These are phyloP conservation scores for Lates japonicus DNA, from an alignment of 2,797 vertebrate species.

Conservation along the genomic window DNA sequence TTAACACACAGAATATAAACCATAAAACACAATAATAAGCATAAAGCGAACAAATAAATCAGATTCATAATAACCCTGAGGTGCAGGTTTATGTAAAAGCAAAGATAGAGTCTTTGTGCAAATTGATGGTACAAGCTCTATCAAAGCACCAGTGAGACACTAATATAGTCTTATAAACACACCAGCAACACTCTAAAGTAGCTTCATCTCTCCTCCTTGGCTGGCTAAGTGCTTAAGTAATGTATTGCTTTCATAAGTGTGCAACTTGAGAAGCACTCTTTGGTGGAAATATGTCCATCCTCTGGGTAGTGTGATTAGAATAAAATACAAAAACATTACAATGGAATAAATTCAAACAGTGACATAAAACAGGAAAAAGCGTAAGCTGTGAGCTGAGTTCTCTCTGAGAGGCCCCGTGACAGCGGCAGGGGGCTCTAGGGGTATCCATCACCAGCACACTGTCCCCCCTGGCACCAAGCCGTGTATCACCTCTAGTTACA, in stretches of 20 bases:
- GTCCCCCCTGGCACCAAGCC: constrained; percentile 82
- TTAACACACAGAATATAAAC: constrained; percentile 86
- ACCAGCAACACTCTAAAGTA: constrained; percentile 83
- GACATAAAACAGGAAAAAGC: constrained; percentile 70
- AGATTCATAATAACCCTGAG: constrained; percentile 88
- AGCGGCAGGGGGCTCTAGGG: constrained; percentile 72
- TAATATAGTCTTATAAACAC: constrained; percentile 89
- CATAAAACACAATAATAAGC: constrained; percentile 89
- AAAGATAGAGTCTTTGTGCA: constrained; percentile 86
- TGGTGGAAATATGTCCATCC: constrained; percentile 83
- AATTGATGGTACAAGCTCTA: constrained; percentile 83
- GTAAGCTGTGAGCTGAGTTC: constrained; percentile 61
- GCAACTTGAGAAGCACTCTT: constrained; percentile 82
- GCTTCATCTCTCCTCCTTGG: constrained; percentile 85
- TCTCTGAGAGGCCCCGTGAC: constrained; percentile 71
- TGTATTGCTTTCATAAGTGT: constrained; percentile 90
- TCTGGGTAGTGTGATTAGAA: constrained; percentile 87
- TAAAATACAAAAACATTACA: constrained; percentile 84
- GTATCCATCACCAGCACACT: constrained; percentile 82
- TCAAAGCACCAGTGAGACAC: constrained; percentile 82
- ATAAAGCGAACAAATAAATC: constrained; percentile 88
- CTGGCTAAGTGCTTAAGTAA: constrained; percentile 89
- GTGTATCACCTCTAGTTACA: constrained; percentile 89
- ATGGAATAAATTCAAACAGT: constrained; percentile 83
- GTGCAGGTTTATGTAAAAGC: constrained; percentile 87